These are phyloP conservation scores for Bombus impatiens DNA, from an alignment of 1,140 invertebrate species.

Conservation along the genomic window DNA sequence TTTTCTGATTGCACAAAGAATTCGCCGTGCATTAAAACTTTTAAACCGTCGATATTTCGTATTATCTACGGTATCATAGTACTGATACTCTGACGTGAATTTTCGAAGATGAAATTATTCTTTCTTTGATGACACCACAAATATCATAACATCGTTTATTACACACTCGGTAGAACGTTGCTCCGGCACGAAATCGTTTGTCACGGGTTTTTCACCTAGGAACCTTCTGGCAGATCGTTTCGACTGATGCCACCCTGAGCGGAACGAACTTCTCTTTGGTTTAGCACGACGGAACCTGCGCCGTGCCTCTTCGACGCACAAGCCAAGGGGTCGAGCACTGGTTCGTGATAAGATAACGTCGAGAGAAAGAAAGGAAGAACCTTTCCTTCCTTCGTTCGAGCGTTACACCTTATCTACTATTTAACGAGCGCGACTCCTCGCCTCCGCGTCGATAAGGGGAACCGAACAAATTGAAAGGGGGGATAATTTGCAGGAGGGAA, in stretches of 20 bases:
- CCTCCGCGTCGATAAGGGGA: conserved; percentile 43
- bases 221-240: neutral
- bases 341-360: conserved; percentile 61
- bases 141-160: neutral
- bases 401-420: conserved; percentile 60
- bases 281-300: neutral
- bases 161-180: neutral
- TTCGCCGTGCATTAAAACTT: neutral
- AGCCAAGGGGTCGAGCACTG: conserved; percentile 48
- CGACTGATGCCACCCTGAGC: neutral
- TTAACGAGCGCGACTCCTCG: conserved; percentile 56
- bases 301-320: neutral
- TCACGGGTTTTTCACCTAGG: neutral
- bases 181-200: neutral
- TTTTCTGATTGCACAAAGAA: neutral
- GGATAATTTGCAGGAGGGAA: conserved; percentile 56
- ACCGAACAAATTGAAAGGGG: conserved; percentile 65
- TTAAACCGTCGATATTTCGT: neutral
- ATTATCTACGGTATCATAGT: neutral
- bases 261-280: conserved; percentile 1
- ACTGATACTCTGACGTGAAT: neutral
- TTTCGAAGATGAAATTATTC: neutral
- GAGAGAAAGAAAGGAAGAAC: neutral
- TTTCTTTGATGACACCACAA: neutral
- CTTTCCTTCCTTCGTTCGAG: conserved; percentile 48